Evolutionary conservation across 1,140 invertebrate species (phyloP).

Genomic region (Caenorhabditis briggsae): DNA sequence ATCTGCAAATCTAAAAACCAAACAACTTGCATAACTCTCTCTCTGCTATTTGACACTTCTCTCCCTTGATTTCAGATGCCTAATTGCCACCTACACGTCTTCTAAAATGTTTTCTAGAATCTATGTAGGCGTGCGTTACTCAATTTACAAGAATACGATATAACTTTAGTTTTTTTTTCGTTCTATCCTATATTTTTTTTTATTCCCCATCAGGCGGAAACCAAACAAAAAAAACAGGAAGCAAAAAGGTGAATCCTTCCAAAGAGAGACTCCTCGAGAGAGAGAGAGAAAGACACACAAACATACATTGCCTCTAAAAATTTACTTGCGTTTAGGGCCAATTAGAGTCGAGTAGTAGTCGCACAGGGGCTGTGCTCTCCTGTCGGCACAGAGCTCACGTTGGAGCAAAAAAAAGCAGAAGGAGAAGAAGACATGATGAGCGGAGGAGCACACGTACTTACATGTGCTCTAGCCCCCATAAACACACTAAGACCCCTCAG

Average conservation of each 20-base stretch:
- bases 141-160: too few species aligned
- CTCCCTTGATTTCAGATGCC: too few species aligned
- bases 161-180: too few species aligned
- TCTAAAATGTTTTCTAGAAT: too few species aligned
- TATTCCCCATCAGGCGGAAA: neutral
- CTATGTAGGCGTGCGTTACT: too few species aligned
- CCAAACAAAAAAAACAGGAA: neutral
- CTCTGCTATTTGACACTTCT: too few species aligned
- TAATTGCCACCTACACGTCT: too few species aligned
- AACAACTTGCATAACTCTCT: too few species aligned
- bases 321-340: constrained; percentile 56
- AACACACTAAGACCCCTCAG: neutral
- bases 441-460: constrained; percentile 37
- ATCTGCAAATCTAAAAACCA: too few species aligned
- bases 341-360: constrained; percentile 52
- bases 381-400: neutral
- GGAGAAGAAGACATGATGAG: constrained; percentile 55
- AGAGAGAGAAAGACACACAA: neutral
- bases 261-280: neutral
- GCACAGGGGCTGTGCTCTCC: neutral
- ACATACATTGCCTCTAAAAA: constrained; percentile 51
- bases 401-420: neutral
- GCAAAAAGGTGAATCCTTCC: neutral
- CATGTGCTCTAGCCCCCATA: neutral
- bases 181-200: too few species aligned